Conservation (phyloP, 1,140 invertebrate species). For the Hydropsyche tenuis region DNA sequence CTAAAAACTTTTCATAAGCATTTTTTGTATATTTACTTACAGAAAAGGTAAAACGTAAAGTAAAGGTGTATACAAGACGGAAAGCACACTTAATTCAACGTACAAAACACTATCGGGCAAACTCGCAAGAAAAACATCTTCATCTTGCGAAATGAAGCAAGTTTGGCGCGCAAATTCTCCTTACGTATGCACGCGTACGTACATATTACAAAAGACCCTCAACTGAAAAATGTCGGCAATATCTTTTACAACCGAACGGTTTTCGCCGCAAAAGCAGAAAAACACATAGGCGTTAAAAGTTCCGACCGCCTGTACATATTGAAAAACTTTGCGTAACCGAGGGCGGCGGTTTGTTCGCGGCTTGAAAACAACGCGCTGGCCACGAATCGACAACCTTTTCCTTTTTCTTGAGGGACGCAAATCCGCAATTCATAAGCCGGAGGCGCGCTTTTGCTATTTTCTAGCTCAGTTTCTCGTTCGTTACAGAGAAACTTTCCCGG, state of each 20-base stretch:
- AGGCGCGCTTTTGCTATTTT: slow-evolving; percentile 8
- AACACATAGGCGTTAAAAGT: slow-evolving; percentile 34
- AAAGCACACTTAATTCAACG: no score
- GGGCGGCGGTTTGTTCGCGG: slow-evolving; percentile 29
- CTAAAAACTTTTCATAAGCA: no score
- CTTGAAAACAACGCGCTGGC: slow-evolving; percentile 29
- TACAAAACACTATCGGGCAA: not conserved
- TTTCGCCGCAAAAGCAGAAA: slow-evolving; percentile 28
- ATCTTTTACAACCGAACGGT: slow-evolving; percentile 19
- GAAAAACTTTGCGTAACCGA: slow-evolving; percentile 45
- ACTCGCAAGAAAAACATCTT: slow-evolving; percentile 1
- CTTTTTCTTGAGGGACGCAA: slow-evolving; percentile 8
- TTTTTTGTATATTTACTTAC: no score
- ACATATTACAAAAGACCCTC: no score
- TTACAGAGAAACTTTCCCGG: not conserved
- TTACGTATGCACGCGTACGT: not conserved
- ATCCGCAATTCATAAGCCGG: slow-evolving; percentile 31
- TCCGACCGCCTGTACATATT: slow-evolving; percentile 43
- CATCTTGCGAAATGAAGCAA: not conserved
- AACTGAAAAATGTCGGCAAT: slow-evolving; percentile 22
- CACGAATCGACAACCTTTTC: slow-evolving; percentile 28
- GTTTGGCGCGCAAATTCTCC: not conserved
- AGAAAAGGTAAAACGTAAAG: no score
- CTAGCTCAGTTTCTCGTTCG: slow-evolving; percentile 8
- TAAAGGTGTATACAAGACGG: no score